A percentile compares a stretch with the other conserved stretches of the same genome.
These are phyloP conservation scores for Coregonus suidteri DNA, from an alignment of 2,797 vertebrate genomes.

Conservation along the genomic window DNA sequence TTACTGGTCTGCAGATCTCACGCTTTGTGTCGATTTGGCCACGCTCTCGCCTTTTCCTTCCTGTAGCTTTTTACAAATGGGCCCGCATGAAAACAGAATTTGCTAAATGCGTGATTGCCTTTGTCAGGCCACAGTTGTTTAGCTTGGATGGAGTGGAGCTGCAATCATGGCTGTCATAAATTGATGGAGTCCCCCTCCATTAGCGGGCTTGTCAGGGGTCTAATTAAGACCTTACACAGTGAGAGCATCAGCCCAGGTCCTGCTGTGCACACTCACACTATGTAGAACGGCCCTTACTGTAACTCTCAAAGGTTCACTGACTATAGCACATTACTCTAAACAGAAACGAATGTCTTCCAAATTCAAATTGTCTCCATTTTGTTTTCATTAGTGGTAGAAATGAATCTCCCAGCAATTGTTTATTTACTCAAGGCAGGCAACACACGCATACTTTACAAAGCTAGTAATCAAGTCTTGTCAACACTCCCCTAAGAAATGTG, in stretches of 20 bases:
- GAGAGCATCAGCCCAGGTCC: slow-evolving; percentile 47
- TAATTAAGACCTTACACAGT: slow-evolving; percentile 64
- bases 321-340: slow-evolving; percentile 34
- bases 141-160: slow-evolving; percentile 67
- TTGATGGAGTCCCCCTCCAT: slow-evolving; percentile 67
- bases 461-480: slow-evolving; percentile 7
- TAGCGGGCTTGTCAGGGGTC: slow-evolving; percentile 64
- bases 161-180: slow-evolving; percentile 75
- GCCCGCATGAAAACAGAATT: slow-evolving; percentile 69
- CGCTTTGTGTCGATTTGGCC: slow-evolving; percentile 75
- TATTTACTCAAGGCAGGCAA: slow-evolving; percentile 29
- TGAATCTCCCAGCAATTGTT: slow-evolving; percentile 33
- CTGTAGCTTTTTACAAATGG: slow-evolving; percentile 63
- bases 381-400: slow-evolving; percentile 32
- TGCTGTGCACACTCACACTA: not conserved
- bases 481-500: slow-evolving; percentile 7
- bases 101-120: slow-evolving; percentile 69
- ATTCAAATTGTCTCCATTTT: slow-evolving; percentile 25
- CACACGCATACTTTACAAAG: slow-evolving; percentile 9
- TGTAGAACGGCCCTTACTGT: not conserved
- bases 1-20: slow-evolving; percentile 76
- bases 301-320: slow-evolving; percentile 17
- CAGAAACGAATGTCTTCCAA: slow-evolving; percentile 21
- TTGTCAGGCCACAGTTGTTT: slow-evolving; percentile 75
- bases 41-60: slow-evolving; percentile 42